phyloP scores from a whole-genome alignment of 2,888 invertebrate genomes.

The Yponomeuta sedellus region DNA sequence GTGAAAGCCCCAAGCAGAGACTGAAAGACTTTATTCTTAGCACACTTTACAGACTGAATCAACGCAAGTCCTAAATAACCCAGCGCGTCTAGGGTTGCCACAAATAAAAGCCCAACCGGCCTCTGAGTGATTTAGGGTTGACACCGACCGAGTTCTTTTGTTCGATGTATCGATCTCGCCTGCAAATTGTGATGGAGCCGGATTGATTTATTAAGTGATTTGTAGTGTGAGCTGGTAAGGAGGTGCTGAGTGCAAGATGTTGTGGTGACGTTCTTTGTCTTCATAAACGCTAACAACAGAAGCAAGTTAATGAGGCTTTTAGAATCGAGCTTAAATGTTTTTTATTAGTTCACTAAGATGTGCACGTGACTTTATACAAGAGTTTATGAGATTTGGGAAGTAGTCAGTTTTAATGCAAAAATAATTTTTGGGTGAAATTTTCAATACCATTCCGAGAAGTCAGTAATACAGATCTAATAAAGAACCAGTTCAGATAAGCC shows the following conservation, averaged over 20 bases:
- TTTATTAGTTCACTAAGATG: no score
- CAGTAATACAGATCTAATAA: no score
- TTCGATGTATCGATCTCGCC: conserved; percentile 49
- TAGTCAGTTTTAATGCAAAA: no score
- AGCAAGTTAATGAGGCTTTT: no score
- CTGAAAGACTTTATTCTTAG: conserved; percentile 2
- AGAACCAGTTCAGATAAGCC: no score
- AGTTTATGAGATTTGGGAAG: no score
- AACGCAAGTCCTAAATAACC: conserved; percentile 36
- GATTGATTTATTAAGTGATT: conserved; percentile 55
- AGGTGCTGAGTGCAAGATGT: not conserved
- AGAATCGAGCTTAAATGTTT: no score
- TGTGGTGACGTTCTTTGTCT: not conserved
- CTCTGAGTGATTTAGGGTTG: conserved; percentile 54
- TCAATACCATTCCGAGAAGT: no score
- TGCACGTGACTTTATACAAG: no score
- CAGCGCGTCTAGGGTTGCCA: conserved; percentile 20
- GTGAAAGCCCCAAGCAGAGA: not conserved
- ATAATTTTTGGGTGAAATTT: no score
- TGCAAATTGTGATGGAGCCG: conserved; percentile 54
- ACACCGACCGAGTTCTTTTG: conserved; percentile 19
- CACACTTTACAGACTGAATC: not conserved
- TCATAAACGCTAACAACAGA: no score
- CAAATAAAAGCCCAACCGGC: conserved; percentile 25
- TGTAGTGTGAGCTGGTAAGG: conserved; percentile 23